Evolutionary conservation across 2,888 invertebrate genomes (phyloP).

Genomic region (Euzetes globulus): DNA sequence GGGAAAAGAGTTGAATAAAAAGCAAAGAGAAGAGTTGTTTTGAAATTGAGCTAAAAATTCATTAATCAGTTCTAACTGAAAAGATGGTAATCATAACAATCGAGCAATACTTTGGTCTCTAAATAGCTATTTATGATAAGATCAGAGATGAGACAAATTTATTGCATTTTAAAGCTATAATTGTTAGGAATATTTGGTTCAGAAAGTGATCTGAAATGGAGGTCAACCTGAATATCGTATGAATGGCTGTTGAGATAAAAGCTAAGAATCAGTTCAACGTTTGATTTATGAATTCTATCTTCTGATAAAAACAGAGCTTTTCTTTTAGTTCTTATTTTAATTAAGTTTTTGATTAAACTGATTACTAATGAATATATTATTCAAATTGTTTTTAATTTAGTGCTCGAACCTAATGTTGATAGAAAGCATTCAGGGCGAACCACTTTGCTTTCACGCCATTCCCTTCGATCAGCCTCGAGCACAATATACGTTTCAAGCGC

Average conservation of each 20-base stretch:
- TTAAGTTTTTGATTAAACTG: slow-evolving; percentile 1
- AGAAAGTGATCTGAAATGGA: background rate
- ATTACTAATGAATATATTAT: slow-evolving; percentile 24
- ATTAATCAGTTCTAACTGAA: no score
- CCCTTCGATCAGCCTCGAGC: slow-evolving; percentile 89
- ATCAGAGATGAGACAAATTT: no score
- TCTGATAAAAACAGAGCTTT: slow-evolving; percentile 20
- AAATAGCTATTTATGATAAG: no score
- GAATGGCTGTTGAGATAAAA: background rate
- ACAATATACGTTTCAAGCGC: slow-evolving; percentile 80
- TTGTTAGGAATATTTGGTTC: background rate
- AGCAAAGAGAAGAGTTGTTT: no score
- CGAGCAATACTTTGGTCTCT: no score
- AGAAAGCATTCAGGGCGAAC: slow-evolving; percentile 87
- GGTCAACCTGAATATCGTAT: background rate
- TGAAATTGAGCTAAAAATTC: no score
- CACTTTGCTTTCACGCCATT: slow-evolving; percentile 89
- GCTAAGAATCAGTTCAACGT: background rate
- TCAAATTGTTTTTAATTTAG: slow-evolving; percentile 53
- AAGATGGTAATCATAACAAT: no score
- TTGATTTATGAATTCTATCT: background rate
- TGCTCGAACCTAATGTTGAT: slow-evolving; percentile 96
- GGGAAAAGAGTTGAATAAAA: no score
- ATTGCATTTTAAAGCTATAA: no score
- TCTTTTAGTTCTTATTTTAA: background rate